A percentile compares a stretch with the other conserved stretches of the same genome.
Conservation (phyloP, 2,797 vertebrate species). For the Coranthus polyacanthus region DNA sequence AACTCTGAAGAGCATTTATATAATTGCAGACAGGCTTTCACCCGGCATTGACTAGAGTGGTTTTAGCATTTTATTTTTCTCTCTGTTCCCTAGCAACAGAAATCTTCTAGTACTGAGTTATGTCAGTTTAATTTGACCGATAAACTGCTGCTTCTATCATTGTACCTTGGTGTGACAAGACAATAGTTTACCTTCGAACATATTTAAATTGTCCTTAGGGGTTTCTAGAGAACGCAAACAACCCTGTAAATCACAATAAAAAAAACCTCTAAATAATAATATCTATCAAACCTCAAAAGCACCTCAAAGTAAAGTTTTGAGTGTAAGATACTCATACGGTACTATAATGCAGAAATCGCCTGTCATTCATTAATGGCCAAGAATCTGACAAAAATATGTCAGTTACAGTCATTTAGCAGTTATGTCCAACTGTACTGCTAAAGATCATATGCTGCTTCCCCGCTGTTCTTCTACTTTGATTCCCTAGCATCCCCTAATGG, state of each 20-base stretch:
- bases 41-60: constrained; percentile 81
- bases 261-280: no score
- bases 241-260: background rate
- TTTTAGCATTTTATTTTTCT: constrained; percentile 84
- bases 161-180: constrained; percentile 34
- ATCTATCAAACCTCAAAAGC: no score
- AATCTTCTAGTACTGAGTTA: constrained; percentile 78
- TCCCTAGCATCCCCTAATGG: constrained; percentile 83
- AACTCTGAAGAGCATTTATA: constrained; percentile 83
- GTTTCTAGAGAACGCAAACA: constrained; percentile 1
- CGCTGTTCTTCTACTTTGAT: constrained; percentile 68
- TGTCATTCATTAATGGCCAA: background rate
- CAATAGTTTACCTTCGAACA: constrained; percentile 19
- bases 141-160: constrained; percentile 68
- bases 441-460: constrained; percentile 27
- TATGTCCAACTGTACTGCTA: constrained; percentile 23
- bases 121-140: constrained; percentile 77
- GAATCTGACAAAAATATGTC: background rate
- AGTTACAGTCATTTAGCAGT: constrained; percentile 10
- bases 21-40: constrained; percentile 86
- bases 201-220: constrained; percentile 12
- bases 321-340: background rate
- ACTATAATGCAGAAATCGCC: background rate
- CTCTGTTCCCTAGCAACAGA: constrained; percentile 88
- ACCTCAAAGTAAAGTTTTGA: constrained; percentile 6